Evolutionary conservation across 2,797 vertebrate genomes (phyloP).

Genomic region (Cephalopachus bancanus): DNA sequence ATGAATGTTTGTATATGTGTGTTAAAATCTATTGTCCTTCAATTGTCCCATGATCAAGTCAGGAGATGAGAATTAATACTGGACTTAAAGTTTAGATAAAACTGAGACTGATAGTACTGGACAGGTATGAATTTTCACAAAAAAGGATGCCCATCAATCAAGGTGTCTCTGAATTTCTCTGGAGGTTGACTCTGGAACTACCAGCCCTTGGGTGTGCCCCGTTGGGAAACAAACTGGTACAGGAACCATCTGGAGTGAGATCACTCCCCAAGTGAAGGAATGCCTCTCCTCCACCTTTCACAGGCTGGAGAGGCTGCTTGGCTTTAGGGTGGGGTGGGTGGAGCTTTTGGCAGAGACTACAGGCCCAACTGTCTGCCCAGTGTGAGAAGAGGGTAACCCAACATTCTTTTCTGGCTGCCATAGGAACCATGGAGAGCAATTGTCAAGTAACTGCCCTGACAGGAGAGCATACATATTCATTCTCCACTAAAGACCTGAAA

Average conservation of each 20-base stretch:
- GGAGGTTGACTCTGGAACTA: background rate
- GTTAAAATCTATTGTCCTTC: background rate
- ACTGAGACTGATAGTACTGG: background rate
- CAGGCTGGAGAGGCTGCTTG: background rate
- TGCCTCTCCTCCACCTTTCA: background rate
- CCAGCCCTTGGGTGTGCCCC: background rate
- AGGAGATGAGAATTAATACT: background rate
- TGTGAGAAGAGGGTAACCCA: background rate
- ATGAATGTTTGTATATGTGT: background rate
- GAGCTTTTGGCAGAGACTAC: background rate
- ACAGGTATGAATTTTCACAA: background rate
- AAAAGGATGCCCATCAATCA: background rate
- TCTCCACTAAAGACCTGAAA: background rate
- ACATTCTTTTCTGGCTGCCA: background rate
- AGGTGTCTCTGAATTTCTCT: background rate
- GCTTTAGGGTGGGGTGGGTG: background rate
- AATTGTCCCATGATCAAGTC: background rate
- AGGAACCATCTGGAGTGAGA: background rate
- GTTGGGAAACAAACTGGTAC: background rate
- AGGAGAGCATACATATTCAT: background rate
- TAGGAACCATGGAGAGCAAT: background rate
- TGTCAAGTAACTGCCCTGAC: background rate
- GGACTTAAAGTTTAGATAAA: background rate
- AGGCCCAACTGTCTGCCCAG: background rate
- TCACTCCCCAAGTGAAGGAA: constrained; percentile 27